phyloP scores from a whole-genome alignment of 2,113 vertebrate genomes.

The Colistium nudipinnis region DNA sequence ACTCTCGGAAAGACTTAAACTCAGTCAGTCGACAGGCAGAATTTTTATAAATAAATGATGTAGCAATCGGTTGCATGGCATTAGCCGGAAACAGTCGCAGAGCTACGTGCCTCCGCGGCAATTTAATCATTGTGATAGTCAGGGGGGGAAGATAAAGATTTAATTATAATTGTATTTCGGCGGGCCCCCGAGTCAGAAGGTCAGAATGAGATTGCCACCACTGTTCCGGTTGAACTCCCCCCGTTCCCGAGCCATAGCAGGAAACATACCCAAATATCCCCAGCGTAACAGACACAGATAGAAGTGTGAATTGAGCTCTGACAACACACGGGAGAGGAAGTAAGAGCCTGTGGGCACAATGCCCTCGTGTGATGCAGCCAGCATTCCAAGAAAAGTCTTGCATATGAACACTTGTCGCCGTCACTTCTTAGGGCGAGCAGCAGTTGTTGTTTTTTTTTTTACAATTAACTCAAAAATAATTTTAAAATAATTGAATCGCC shows the following conservation, averaged over 20 bases:
- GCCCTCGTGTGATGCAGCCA: not conserved
- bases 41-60: constrained; percentile 40
- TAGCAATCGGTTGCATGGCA: constrained; percentile 42
- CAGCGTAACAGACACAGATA: constrained; percentile 37
- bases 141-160: constrained; percentile 52
- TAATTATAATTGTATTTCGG: constrained; percentile 59
- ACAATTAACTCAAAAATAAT: not conserved
- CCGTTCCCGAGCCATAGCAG: constrained; percentile 44
- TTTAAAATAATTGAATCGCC: no score
- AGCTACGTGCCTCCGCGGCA: constrained; percentile 28
- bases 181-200: constrained; percentile 48
- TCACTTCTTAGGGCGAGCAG: not conserved
- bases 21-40: constrained; percentile 15
- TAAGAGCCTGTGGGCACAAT: constrained; percentile 23
- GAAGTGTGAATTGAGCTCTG: constrained; percentile 31
- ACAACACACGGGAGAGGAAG: constrained; percentile 48
- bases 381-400: not conserved
- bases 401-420: not conserved
- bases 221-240: constrained; percentile 47
- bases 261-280: constrained; percentile 44
- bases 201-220: constrained; percentile 59
- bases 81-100: constrained; percentile 22
- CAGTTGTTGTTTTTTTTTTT: not conserved
- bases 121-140: constrained; percentile 47
- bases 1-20: constrained; percentile 20